Conservation (phyloP, 2,888 invertebrate genomes). For the Dorcus hopei region DNA sequence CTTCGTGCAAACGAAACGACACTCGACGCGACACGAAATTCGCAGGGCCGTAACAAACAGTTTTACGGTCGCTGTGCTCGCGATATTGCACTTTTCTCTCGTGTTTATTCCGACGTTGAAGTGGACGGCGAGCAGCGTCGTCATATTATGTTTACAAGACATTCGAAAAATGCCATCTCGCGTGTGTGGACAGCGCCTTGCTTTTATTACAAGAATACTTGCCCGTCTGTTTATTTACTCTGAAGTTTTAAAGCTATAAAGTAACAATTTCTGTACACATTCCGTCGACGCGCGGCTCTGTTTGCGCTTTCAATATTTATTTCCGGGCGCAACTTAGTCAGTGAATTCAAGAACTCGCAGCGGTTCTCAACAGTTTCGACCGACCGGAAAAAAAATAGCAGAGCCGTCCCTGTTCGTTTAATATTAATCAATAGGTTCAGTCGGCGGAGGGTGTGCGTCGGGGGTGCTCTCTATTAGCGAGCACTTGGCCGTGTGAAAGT, state of each 20-base stretch:
- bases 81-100: conserved; percentile 8
- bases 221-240: too few relatives aligned
- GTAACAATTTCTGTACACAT: too few relatives aligned
- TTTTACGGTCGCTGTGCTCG: not conserved
- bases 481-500: conserved; percentile 40
- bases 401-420: not conserved
- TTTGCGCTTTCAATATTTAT: not conserved
- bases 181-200: not conserved
- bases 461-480: conserved; percentile 2
- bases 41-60: not conserved
- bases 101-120: conserved; percentile 13
- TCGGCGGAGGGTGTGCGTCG: not conserved
- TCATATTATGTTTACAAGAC: conserved; percentile 28
- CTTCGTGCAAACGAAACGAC: conserved; percentile 25
- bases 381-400: too few relatives aligned
- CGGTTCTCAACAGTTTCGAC: too few relatives aligned
- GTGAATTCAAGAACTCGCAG: not conserved
- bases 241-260: too few relatives aligned
- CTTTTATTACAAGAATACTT: not conserved
- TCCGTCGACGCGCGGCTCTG: too few relatives aligned
- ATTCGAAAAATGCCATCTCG: conserved; percentile 24
- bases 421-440: conserved; percentile 1
- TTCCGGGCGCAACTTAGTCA: not conserved
- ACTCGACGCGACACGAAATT: conserved; percentile 1
- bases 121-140: conserved; percentile 8